Evolutionary conservation across 2,113 vertebrate genomes (phyloP), one percentile per base, ranked within the genome.

Genomic region (Brachyistius frenatus): DNA sequence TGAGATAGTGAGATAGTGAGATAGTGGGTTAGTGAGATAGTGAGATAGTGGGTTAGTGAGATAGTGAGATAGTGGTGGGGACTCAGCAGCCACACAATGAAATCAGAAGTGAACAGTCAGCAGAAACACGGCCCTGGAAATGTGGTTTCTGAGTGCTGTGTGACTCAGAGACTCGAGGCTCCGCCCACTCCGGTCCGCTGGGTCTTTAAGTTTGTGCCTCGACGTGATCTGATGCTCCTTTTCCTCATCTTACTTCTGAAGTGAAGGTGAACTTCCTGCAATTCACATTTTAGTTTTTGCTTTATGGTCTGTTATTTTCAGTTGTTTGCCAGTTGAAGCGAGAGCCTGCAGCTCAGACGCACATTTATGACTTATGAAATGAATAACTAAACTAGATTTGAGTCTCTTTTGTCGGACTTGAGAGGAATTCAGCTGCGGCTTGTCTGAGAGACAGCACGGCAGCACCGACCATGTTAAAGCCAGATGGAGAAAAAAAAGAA

Each of bases 81-180:
- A 76, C 41, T 47, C 39, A 16, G 36, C 76, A 64, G 70, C 82
- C 90, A 67, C 73, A 85, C 58, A 55, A 58, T 74, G 41, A 71
- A 71, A 30, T 32, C 37, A 54, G 62, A 78, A 74, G 52, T 83
- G 73, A 86, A 80, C 62, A 30, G 64, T 90, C 82, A 84, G 89
- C 74, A 78, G n/a, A 84, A 91, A 83, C 52, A 41, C 3, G 9
- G 54, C 23, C 8, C 65, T 63, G 39, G 49, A 62, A 78, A 81
- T 73, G 76, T 71, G 74, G 23, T 58, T 69, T 73, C 32, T n/a
- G 10, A 31, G 35, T 8, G 16, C 39, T 47, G 2, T 3, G 13
- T 14, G 65, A 71, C 60, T 62, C n/a, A 9, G 31, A 49, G 39
- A 72, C 30, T 55, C 6, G 2, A 44, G 32, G 23, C 46, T 7